These are phyloP conservation scores for Poecilus cupreus DNA, from an alignment of 2,888 invertebrate genomes.

Conservation along the genomic window DNA sequence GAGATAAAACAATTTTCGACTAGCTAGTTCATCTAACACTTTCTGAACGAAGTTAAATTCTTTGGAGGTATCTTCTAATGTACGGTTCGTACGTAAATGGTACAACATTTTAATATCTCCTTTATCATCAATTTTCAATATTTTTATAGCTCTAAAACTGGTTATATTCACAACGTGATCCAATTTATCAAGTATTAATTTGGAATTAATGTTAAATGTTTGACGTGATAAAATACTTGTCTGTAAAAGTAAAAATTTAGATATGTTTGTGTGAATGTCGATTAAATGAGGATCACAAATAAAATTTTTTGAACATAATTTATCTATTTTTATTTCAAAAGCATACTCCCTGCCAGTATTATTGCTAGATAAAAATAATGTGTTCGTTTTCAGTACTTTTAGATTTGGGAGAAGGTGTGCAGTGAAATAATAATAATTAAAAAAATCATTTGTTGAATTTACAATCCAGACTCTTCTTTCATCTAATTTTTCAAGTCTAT, in stretches of 20 bases:
- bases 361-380: neutral
- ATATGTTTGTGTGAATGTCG: conserved; percentile 57
- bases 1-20: neutral
- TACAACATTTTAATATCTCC: neutral
- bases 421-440: conserved; percentile 9
- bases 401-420: neutral
- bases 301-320: conserved; percentile 58
- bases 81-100: neutral
- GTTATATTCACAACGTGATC: neutral
- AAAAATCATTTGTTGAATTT: neutral
- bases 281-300: conserved; percentile 56
- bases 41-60: conserved; percentile 4
- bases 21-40: neutral
- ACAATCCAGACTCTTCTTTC: neutral
- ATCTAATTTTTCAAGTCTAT: neutral
- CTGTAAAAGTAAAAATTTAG: conserved; percentile 60
- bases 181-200: neutral
- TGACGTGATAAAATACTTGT: neutral
- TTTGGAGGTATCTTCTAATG: conserved; percentile 60
- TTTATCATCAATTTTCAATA: neutral
- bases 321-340: conserved; percentile 68
- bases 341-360: conserved; percentile 71
- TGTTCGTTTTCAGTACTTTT: neutral
- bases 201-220: conserved; percentile 49
- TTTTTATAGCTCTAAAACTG: neutral